phyloP scores from a whole-genome alignment of 2,797 vertebrate genomes.

The Ciconia nigra region DNA sequence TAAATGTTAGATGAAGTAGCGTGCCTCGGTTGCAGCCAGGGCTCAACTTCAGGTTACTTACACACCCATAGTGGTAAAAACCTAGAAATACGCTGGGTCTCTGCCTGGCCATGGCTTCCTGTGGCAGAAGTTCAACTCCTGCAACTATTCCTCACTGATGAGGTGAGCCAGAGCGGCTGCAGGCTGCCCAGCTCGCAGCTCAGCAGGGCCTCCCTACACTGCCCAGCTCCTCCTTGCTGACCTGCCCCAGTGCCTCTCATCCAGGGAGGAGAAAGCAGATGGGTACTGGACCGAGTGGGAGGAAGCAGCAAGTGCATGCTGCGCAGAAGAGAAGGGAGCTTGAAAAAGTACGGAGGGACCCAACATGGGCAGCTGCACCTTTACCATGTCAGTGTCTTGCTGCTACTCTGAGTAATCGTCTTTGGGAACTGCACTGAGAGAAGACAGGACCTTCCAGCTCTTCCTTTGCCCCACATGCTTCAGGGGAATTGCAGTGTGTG shows the following conservation, averaged over 20 bases:
- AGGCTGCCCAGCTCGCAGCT: neutral
- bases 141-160: neutral
- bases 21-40: neutral
- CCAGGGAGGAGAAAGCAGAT: neutral
- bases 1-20: neutral
- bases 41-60: neutral
- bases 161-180: neutral
- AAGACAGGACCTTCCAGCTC: neutral
- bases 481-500: neutral
- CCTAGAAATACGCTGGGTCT: neutral
- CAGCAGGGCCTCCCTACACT: accelerated
- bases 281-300: neutral
- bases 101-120: neutral
- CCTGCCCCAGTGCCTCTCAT: neutral
- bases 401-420: neutral
- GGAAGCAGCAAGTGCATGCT: neutral
- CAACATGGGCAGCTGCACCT: neutral
- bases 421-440: neutral
- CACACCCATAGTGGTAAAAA: neutral
- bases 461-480: neutral
- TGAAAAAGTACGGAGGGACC: neutral
- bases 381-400: neutral
- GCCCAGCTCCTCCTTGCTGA: neutral
- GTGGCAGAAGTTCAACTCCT: neutral
- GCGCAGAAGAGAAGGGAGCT: neutral